These are phyloP conservation scores for Echiichthys vipera DNA, from an alignment of 2,797 vertebrate genomes.

Conservation along the genomic window DNA sequence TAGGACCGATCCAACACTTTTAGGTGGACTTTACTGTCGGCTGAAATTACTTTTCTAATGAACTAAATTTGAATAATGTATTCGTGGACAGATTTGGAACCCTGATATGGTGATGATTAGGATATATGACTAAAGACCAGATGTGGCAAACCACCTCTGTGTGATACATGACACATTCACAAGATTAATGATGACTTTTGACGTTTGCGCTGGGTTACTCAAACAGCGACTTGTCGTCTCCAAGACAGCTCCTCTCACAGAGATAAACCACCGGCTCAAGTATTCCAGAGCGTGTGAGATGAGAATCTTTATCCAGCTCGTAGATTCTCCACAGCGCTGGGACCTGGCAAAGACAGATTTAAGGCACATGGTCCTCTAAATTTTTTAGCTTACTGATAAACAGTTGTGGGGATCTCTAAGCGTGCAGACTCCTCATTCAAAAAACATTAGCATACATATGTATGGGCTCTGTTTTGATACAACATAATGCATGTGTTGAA, in stretches of 20 bases:
- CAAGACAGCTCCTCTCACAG: constrained; percentile 48
- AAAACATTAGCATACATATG: constrained; percentile 50
- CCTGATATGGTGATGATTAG: constrained; percentile 72
- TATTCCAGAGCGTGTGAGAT: constrained; percentile 49
- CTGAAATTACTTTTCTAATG: constrained; percentile 79
- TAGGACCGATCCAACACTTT: constrained; percentile 63
- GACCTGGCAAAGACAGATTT: constrained; percentile 43
- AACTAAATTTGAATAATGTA: constrained; percentile 82
- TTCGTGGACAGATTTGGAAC: constrained; percentile 70
- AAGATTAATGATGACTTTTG: constrained; percentile 75
- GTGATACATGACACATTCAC: constrained; percentile 65
- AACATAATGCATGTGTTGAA: constrained; percentile 36
- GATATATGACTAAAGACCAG: constrained; percentile 79
- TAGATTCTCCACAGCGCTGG: constrained; percentile 30
- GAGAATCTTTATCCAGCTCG: constrained; percentile 48
- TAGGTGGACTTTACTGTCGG: constrained; percentile 73
- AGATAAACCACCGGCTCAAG: constrained; percentile 57
- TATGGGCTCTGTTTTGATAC: constrained; percentile 24
- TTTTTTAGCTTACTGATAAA: constrained; percentile 37
- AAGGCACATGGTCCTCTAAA: constrained; percentile 17
- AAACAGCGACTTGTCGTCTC: constrained; percentile 48
- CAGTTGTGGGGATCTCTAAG: constrained; percentile 25
- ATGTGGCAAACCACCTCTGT: constrained; percentile 75
- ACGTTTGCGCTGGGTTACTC: constrained; percentile 60
- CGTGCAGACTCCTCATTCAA: constrained; percentile 40